Evolutionary conservation across 2,888 invertebrate species (phyloP).

Genomic region (Atrina japonica): DNA sequence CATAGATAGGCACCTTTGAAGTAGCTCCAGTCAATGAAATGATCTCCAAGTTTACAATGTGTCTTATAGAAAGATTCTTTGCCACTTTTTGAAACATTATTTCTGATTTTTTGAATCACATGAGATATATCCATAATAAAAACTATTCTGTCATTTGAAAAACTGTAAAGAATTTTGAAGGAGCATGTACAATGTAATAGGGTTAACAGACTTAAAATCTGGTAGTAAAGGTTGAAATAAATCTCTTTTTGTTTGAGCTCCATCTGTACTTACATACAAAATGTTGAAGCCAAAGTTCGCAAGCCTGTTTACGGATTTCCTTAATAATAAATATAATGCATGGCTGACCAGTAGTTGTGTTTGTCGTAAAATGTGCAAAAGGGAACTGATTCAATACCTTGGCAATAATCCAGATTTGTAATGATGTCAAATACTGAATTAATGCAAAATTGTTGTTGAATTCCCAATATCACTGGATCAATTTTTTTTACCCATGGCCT

Average conservation of each 20-base stretch:
- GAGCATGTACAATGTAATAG: constrained; percentile 27
- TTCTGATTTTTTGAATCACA: constrained; percentile 45
- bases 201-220: constrained; percentile 25
- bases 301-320: constrained; percentile 41
- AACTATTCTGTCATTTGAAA: neutral
- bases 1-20: constrained; percentile 43
- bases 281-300: constrained; percentile 40
- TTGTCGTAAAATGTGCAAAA: constrained; percentile 47
- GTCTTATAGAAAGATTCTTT: constrained; percentile 3
- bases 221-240: constrained; percentile 44
- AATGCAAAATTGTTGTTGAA: no score
- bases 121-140: constrained; percentile 44
- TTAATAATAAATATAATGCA: constrained; percentile 44
- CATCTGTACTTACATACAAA: constrained; percentile 50
- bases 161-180: constrained; percentile 24
- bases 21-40: constrained; percentile 42
- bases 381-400: no score
- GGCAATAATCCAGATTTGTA: no score
- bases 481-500: no score
- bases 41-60: constrained; percentile 15
- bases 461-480: no score
- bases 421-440: no score
- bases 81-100: constrained; percentile 49
- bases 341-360: constrained; percentile 26
- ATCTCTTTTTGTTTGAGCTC: constrained; percentile 45